phyloP scores from a whole-genome alignment of 2,113 vertebrate species.

The Scartelaos histophorus region DNA sequence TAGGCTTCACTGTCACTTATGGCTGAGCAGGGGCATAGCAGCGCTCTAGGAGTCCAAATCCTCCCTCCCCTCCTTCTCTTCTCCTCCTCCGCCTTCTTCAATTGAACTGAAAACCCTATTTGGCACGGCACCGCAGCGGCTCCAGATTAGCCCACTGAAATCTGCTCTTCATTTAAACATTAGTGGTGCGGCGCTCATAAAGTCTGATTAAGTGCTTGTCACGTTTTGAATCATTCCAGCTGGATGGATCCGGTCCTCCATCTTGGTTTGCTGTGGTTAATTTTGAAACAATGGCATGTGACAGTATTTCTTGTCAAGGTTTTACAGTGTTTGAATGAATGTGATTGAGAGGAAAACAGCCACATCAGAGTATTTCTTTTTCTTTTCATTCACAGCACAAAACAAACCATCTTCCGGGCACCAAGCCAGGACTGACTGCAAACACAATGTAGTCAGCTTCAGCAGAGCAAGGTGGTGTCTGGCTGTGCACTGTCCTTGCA shows the following conservation, averaged over 20 bases:
- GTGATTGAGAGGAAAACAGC: constrained; percentile 29
- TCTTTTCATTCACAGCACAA: constrained; percentile 44
- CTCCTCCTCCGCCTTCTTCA: constrained; percentile 46
- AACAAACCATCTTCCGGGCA: constrained; percentile 48
- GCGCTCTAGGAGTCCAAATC: constrained; percentile 50
- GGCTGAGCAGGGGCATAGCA: constrained; percentile 46
- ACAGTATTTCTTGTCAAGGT: constrained; percentile 19
- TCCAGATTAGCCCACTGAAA: constrained; percentile 18
- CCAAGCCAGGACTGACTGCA: constrained; percentile 36
- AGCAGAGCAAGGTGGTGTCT: constrained; percentile 39
- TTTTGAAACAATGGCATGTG: constrained; percentile 34
- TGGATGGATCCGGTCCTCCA: constrained; percentile 21
- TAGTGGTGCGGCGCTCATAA: constrained; percentile 29
- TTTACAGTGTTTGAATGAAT: constrained; percentile 36
- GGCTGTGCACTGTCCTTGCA: constrained; percentile 26
- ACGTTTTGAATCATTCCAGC: constrained; percentile 42
- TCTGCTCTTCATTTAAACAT: constrained; percentile 28
- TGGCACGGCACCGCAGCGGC: constrained; percentile 16
- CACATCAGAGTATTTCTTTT: constrained; percentile 26
- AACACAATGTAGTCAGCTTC: constrained; percentile 43
- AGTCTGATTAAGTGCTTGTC: constrained; percentile 54
- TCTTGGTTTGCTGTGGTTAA: constrained; percentile 41
- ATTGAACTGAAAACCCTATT: constrained; percentile 48
- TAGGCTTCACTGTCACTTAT: constrained; percentile 69
- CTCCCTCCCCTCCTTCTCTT: constrained; percentile 34